phyloP scores from a whole-genome alignment of 2,888 invertebrate species.

The Xestia c-nigrum region DNA sequence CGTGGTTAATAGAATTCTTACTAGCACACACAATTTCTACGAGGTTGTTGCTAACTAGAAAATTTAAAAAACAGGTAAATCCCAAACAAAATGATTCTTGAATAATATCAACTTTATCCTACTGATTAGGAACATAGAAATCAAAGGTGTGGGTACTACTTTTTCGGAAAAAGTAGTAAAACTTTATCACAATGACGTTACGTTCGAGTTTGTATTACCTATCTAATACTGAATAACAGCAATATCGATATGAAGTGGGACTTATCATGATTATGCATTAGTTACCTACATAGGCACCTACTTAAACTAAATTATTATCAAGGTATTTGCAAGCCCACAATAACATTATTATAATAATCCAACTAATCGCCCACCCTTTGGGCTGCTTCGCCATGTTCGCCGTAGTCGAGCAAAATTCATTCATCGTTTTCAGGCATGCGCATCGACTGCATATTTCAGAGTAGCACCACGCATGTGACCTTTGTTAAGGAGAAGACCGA shows the following conservation, averaged over 20 bases:
- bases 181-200: not conserved
- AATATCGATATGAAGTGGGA: constrained; percentile 15
- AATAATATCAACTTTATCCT: not conserved
- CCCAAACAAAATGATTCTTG: not conserved
- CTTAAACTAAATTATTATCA: not conserved
- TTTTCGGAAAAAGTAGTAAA: not conserved
- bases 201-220: not conserved
- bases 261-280: constrained; percentile 37
- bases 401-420: not conserved
- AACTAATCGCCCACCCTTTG: too few relatives aligned
- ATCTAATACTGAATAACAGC: constrained; percentile 15
- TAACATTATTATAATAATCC: not conserved
- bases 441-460: constrained; percentile 10
- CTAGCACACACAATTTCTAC: not conserved
- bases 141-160: not conserved
- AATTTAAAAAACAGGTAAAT: not conserved
- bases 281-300: not conserved
- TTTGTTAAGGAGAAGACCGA: constrained; percentile 28
- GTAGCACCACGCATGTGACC: constrained; percentile 36
- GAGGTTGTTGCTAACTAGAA: not conserved
- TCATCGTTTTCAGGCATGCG: constrained; percentile 27
- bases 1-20: constrained; percentile 6
- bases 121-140: not conserved
- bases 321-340: constrained; percentile 1
- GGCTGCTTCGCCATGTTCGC: not conserved